A percentile compares a stretch with the other conserved stretches of the same genome.
phyloP scores from a whole-genome alignment of 2,797 vertebrate genomes.

The Ambastaia sidthimunki region DNA sequence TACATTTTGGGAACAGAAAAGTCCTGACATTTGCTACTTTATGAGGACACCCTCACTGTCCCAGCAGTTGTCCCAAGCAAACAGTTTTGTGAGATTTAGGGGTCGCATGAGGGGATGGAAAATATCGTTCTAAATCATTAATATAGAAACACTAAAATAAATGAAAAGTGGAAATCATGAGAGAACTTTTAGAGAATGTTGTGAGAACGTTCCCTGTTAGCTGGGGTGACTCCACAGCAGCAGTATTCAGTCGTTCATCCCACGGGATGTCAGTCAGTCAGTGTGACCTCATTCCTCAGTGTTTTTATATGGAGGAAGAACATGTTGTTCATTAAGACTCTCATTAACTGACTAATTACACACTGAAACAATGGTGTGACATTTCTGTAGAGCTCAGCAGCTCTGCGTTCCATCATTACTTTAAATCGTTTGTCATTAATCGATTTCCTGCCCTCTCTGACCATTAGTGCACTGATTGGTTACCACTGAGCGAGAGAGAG shows the following conservation, averaged over 20 bases:
- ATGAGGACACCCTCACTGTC: not conserved
- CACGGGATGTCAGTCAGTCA: not conserved
- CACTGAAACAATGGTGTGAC: constrained; percentile 49
- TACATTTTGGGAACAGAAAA: too few species aligned
- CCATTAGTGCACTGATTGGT: constrained; percentile 11
- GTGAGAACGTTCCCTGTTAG: too few species aligned
- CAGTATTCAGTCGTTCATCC: not conserved
- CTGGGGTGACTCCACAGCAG: not conserved
- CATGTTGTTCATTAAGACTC: constrained; percentile 64
- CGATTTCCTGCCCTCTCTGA: constrained; percentile 52
- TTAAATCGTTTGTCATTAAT: constrained; percentile 55
- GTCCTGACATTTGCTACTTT: too few species aligned
- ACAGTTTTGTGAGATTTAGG: too few species aligned
- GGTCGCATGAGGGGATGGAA: too few species aligned
- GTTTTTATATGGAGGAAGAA: constrained; percentile 44
- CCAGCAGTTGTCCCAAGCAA: too few species aligned
- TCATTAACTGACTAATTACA: constrained; percentile 74
- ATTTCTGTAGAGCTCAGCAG: constrained; percentile 43
- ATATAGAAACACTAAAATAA: too few species aligned
- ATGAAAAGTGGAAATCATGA: too few species aligned
- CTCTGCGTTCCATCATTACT: constrained; percentile 46
- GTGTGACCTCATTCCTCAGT: constrained; percentile 6
- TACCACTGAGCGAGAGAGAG: constrained; percentile 20
- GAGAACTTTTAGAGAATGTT: too few species aligned
- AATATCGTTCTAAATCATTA: too few species aligned